These are phyloP conservation scores for Oryctolagus cuniculus DNA, from an alignment of 2,113 vertebrate species.

Conservation along the genomic window mOryCun1.1 NC_091433.1:110511501-110512000, in stretches of 20 bases:
- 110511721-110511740: background rate
- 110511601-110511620: background rate
- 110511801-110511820: background rate
- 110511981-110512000: background rate
- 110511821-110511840: background rate
- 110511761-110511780: background rate
- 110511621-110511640: background rate
- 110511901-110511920: background rate
- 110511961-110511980: background rate
- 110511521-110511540: background rate
- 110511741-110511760: background rate
- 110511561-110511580: background rate
- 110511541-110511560: background rate
- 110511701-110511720: background rate
- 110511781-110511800: background rate
- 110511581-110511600: background rate
- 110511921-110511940: background rate
- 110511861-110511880: background rate
- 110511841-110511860: background rate
- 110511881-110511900: background rate
- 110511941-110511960: too few species aligned
- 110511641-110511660: background rate
- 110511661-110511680: background rate
- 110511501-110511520: background rate
- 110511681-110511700: background rate